phyloP scores from a whole-genome alignment of 2,113 vertebrate species.

The Channa argus region DNA sequence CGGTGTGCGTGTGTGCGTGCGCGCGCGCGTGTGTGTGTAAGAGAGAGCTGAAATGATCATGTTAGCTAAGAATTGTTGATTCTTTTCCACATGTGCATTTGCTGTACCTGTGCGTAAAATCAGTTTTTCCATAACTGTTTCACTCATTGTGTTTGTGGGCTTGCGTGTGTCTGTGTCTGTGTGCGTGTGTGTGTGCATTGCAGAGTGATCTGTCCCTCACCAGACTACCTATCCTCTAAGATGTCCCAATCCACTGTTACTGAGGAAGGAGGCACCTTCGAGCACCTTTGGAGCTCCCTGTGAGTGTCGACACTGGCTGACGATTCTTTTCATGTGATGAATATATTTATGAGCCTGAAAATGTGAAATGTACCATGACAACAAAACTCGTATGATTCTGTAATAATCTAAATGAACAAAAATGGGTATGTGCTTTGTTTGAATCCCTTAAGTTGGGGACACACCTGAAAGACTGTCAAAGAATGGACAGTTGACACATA shows the following conservation, averaged over 20 bases:
- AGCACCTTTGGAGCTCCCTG: constrained; percentile 96
- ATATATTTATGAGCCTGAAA: background rate
- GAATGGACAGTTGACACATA: no score
- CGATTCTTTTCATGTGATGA: no score
- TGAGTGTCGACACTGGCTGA: constrained; percentile 82
- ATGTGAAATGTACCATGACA: background rate
- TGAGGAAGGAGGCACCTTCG: constrained; percentile 92
- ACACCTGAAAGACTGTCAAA: no score
- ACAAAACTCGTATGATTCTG: background rate
- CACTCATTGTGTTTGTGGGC: background rate
- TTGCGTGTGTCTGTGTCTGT: constrained; percentile 10
- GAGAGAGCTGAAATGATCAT: constrained; percentile 9
- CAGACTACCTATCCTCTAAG: constrained; percentile 81
- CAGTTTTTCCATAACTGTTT: no score
- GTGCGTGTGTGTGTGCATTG: constrained; percentile 4
- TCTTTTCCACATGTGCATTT: no score
- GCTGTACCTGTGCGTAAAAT: no score
- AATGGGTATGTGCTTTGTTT: background rate
- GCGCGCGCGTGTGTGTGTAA: background rate
- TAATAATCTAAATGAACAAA: background rate
- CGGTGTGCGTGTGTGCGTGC: constrained; percentile 12
- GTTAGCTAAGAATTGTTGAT: no score
- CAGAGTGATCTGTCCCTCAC: constrained; percentile 86
- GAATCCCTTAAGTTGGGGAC: no score
- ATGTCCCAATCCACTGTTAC: constrained; percentile 90